phyloP scores from a whole-genome alignment of 2,113 vertebrate species.

The Nematolebias whitei region DNA sequence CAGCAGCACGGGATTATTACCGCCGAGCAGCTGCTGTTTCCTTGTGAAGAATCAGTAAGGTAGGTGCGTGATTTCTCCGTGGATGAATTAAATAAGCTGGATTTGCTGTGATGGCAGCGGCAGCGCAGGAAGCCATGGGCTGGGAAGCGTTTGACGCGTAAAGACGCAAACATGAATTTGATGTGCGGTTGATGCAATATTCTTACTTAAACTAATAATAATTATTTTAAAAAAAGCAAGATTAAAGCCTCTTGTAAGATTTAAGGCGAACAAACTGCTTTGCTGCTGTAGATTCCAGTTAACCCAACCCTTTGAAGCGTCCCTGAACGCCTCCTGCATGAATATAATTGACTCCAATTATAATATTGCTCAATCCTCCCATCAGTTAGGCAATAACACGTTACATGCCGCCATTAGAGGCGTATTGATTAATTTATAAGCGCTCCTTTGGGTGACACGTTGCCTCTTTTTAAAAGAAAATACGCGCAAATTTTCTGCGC shows the following conservation, averaged over 20 bases:
- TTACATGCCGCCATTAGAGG: slow-evolving; percentile 24
- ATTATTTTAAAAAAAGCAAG: too few species aligned
- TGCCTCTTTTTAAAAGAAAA: neutral
- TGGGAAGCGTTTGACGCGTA: neutral
- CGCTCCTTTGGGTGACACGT: slow-evolving; percentile 37
- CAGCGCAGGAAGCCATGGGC: neutral
- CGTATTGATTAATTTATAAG: slow-evolving; percentile 23
- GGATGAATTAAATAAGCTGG: neutral
- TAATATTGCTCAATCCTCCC: neutral
- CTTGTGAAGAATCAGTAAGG: slow-evolving; percentile 49
- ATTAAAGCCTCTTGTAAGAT: neutral
- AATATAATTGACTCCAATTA: neutral
- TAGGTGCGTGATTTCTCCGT: slow-evolving; percentile 38
- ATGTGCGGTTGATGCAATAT: neutral
- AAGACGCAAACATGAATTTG: neutral
- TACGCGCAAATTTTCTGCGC: neutral
- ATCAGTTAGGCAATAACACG: neutral
- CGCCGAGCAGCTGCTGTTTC: slow-evolving; percentile 39
- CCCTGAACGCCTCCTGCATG: neutral
- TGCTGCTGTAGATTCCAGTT: slow-evolving; percentile 6
- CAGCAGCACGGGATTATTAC: slow-evolving; percentile 69
- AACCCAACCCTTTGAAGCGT: slow-evolving; percentile 3
- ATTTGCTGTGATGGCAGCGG: neutral
- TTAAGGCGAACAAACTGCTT: neutral
- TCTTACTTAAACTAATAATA: too few species aligned